Evolutionary conservation across 2,113 vertebrate genomes (phyloP).

Genomic region (Leucoraja erinaceus): DNA sequence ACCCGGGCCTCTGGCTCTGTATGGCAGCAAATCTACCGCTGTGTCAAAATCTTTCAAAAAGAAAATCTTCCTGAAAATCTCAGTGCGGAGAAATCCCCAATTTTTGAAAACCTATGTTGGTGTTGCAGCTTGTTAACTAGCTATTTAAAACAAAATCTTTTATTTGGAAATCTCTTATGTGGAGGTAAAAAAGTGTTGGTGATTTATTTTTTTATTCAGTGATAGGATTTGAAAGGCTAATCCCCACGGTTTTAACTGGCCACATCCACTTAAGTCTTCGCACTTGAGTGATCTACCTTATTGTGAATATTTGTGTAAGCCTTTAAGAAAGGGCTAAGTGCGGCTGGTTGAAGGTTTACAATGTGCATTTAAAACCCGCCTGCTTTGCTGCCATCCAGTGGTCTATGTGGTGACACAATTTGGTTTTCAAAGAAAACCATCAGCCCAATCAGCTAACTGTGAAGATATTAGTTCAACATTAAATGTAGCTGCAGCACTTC

Average conservation of each 20-base stretch:
- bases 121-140: not conserved
- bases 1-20: no score
- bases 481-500: not conserved
- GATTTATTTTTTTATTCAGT: not conserved
- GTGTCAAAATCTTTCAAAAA: not conserved
- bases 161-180: not conserved
- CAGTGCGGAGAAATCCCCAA: not conserved
- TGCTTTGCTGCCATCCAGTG: conserved; percentile 76
- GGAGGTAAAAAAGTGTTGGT: not conserved
- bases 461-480: not conserved
- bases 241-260: not conserved
- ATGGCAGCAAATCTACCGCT: no score
- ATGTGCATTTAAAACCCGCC: conserved; percentile 39
- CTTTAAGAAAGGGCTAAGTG: conserved; percentile 2
- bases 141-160: not conserved
- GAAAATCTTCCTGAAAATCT: not conserved
- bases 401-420: conserved; percentile 39
- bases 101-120: not conserved
- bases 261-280: not conserved
- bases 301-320: conserved; percentile 15
- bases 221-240: not conserved
- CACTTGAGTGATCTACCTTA: not conserved
- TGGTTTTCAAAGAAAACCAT: not conserved
- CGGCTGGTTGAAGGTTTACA: conserved; percentile 35
- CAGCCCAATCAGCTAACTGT: not conserved